Evolutionary conservation across 2,113 vertebrate genomes (phyloP).

Genomic region (Ancistrus triradiatus): DNA sequence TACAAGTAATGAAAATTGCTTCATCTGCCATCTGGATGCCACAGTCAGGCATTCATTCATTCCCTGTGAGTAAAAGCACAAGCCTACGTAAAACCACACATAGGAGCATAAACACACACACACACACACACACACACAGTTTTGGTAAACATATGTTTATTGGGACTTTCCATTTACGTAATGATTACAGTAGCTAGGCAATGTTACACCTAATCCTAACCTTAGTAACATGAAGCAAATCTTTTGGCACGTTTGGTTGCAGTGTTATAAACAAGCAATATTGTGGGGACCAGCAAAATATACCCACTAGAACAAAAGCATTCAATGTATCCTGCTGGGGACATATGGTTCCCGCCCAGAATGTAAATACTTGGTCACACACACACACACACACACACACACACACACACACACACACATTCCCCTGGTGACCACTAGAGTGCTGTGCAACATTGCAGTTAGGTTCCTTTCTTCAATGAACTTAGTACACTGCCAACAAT

Average conservation of each 20-base stretch:
- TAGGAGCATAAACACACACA: neutral
- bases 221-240: too few relatives aligned
- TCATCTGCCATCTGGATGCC: conserved; percentile 49
- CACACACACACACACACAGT: conserved; percentile 32
- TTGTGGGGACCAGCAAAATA: too few relatives aligned
- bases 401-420: conserved; percentile 42
- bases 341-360: too few relatives aligned
- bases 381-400: conserved; percentile 27
- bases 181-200: too few relatives aligned
- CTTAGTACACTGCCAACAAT: neutral
- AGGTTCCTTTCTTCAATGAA: conserved; percentile 26
- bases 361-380: conserved; percentile 17
- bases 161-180: too few relatives aligned
- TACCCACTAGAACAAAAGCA: too few relatives aligned
- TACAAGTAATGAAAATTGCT: conserved; percentile 54
- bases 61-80: conserved; percentile 25
- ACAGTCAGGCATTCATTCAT: conserved; percentile 42
- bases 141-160: too few relatives aligned
- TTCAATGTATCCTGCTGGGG: too few relatives aligned
- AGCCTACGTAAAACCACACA: conserved; percentile 25
- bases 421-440: conserved; percentile 73
- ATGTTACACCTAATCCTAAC: too few relatives aligned
- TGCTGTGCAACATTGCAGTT: conserved; percentile 74
- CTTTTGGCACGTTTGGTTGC: too few relatives aligned
- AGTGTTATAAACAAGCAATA: too few relatives aligned